phyloP scores from a whole-genome alignment of 1,140 invertebrate genomes.

The Anoplolepis gracilipes region DNA sequence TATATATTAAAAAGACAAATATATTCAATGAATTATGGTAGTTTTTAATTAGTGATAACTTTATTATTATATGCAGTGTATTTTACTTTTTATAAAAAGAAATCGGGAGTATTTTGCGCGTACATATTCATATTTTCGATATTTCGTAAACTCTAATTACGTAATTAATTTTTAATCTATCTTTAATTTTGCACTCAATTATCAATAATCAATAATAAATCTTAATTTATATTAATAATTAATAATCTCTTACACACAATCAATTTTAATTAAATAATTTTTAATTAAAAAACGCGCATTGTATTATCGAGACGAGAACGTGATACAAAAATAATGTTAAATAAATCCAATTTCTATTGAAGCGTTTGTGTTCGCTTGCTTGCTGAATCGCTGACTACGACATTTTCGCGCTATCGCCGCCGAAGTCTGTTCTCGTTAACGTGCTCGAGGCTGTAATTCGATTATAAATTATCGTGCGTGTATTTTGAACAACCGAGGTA shows the following conservation, averaged over 20 bases:
- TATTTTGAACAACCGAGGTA: background rate
- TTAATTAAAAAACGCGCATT: background rate
- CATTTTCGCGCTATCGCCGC: background rate
- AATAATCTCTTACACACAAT: too few species aligned
- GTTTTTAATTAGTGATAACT: too few species aligned
- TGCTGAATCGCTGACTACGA: background rate
- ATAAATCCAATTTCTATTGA: constrained; percentile 10
- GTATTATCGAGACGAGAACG: background rate
- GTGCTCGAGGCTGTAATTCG: background rate
- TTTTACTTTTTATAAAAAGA: background rate
- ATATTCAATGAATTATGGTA: too few species aligned
- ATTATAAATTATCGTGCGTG: constrained; percentile 16
- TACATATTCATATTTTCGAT: too few species aligned
- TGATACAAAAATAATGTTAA: background rate
- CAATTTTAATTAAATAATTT: background rate
- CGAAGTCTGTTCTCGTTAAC: background rate
- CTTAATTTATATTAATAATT: too few species aligned
- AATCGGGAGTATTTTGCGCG: too few species aligned
- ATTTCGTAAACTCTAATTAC: background rate
- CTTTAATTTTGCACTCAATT: too few species aligned
- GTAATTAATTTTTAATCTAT: too few species aligned
- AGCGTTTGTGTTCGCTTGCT: background rate
- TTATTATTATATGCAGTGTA: background rate
- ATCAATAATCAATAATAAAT: too few species aligned
- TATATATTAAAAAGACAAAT: background rate